Evolutionary conservation across 2,888 invertebrate genomes (phyloP).

Genomic region (Stegana nigrithorax): DNA sequence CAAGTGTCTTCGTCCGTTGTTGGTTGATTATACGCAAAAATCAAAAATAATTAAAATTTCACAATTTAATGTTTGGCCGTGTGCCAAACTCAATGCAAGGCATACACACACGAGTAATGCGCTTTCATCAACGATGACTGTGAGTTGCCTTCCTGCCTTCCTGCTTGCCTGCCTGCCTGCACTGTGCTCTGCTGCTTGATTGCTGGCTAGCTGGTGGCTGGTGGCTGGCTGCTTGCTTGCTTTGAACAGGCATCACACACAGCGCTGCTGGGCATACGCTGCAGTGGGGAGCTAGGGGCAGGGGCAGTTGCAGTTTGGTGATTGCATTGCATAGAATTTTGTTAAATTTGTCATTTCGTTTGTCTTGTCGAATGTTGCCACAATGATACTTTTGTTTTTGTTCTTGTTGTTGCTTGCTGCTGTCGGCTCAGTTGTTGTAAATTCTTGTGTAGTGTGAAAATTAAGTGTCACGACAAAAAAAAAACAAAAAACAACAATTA

Average conservation of each 20-base stretch:
- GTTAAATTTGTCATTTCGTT: slow-evolving; percentile 10
- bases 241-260: no score
- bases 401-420: slow-evolving; percentile 16
- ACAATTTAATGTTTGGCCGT: slow-evolving; percentile 56
- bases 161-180: no score
- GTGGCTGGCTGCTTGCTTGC: neutral
- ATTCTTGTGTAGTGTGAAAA: slow-evolving; percentile 16
- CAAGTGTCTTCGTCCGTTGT: neutral
- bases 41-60: slow-evolving; percentile 62
- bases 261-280: no score
- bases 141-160: no score
- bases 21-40: slow-evolving; percentile 61
- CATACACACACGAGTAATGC: no score
- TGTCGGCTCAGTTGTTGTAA: neutral
- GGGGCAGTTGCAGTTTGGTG: no score
- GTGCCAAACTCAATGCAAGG: no score
- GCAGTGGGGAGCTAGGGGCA: no score
- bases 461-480: neutral
- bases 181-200: neutral
- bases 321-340: slow-evolving; percentile 10
- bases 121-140: no score
- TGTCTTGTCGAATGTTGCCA: slow-evolving; percentile 7
- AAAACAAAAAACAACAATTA: neutral
- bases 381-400: neutral
- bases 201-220: neutral